Evolutionary conservation across 1,140 invertebrate species (phyloP).

Genomic region (Trichoplusia ni): DNA sequence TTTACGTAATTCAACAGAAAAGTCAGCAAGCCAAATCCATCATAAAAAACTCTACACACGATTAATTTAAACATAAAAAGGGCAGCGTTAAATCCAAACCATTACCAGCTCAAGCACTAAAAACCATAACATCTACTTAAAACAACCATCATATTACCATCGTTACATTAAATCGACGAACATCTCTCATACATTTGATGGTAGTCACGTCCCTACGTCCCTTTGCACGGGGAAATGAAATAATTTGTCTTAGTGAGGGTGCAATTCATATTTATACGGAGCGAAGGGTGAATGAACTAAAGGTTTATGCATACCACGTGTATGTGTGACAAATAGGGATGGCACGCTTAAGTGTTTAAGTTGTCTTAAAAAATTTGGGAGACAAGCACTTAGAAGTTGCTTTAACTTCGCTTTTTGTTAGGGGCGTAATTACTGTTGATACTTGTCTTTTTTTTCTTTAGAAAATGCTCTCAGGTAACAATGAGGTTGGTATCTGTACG

Average conservation of each 20-base stretch:
- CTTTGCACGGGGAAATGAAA: conserved; percentile 76
- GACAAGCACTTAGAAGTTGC: background rate
- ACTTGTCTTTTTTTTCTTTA: too few relatives aligned
- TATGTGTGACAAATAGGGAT: conserved; percentile 19
- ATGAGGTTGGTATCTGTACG: too few relatives aligned
- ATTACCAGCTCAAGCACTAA: conserved; percentile 17
- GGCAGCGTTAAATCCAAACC: conserved; percentile 13
- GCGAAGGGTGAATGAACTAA: conserved; percentile 59
- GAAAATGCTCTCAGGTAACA: too few relatives aligned
- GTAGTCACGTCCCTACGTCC: conserved; percentile 71
- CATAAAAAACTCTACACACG: too few relatives aligned
- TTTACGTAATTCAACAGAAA: too few relatives aligned
- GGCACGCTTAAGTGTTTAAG: conserved; percentile 15
- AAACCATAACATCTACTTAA: conserved; percentile 33
- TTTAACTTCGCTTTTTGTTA: background rate
- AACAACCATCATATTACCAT: conserved; percentile 47
- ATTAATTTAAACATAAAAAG: too few relatives aligned
- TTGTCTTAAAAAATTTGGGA: background rate
- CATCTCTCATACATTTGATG: conserved; percentile 63
- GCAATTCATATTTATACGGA: conserved; percentile 74
- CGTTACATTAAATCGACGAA: conserved; percentile 58
- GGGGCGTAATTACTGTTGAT: background rate
- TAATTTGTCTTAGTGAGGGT: conserved; percentile 78
- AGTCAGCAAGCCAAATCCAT: too few relatives aligned
- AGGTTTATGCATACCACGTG: conserved; percentile 32